Percentiles rank a stretch among this genome's conserved stretches.
These are phyloP conservation scores for Champsocephalus esox DNA, from an alignment of 2,797 vertebrate genomes.

Conservation along the genomic window DNA sequence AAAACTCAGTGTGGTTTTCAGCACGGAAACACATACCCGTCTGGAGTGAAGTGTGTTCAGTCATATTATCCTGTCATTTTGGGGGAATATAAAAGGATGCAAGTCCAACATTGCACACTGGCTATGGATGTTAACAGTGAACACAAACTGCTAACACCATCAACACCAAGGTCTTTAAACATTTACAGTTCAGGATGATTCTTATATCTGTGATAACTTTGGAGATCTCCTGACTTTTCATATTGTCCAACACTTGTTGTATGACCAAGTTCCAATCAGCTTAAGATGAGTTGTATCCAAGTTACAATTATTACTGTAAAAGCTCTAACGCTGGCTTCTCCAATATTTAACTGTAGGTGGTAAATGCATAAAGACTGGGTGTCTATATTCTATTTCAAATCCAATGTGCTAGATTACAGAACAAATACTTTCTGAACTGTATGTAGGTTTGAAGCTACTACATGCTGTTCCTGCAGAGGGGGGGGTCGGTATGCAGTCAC, in stretches of 20 bases:
- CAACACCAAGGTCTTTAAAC: neutral
- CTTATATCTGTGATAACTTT: neutral
- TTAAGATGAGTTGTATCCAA: neutral
- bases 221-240: conserved; percentile 4
- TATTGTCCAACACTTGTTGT: neutral
- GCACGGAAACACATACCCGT: neutral
- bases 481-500: conserved; percentile 3
- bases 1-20: conserved; percentile 13
- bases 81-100: neutral
- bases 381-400: conserved; percentile 16
- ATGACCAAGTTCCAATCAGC: neutral
- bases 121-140: neutral
- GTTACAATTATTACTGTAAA: neutral
- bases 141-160: neutral
- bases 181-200: neutral
- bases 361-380: neutral
- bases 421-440: conserved; percentile 1
- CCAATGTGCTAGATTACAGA: conserved; percentile 9
- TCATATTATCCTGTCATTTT: neutral
- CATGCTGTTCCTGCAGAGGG: conserved; percentile 11
- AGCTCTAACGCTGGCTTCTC: neutral
- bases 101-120: neutral
- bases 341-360: conserved; percentile 7
- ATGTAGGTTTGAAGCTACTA: conserved; percentile 13
- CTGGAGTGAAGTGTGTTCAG: neutral